Base-by-base conservation (phyloP, 2,113 vertebrate species). In the Machaerirhynchus nigripectus region DNA sequence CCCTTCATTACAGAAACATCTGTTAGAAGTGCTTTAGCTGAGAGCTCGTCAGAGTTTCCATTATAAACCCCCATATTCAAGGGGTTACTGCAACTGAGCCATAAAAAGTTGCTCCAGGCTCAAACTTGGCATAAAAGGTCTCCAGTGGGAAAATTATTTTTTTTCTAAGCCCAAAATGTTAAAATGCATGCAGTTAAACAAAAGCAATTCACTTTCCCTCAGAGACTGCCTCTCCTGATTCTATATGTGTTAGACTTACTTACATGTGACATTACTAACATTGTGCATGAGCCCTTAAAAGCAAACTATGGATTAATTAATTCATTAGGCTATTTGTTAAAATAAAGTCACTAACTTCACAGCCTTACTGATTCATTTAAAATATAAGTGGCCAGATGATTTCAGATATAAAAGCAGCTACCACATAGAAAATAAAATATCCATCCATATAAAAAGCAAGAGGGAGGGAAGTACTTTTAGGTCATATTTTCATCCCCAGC, bases 1-100 rank as follows among this genome's bases (percentile, higher is more conserved):
- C 93, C 50, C 92, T 94, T 95, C 82, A 89, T 96, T 96, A 92
- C 84, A 94, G 95, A 90, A 95, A 96, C 95, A 96, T 93, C 96
- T 96, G 96, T 83, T 95, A 63, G 76, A 71, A 87, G 57, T 15
- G 12, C 82, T 94, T 89, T 59, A 79, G 89, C 78, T 87, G 64
- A 82, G 44, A 59, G 20, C 69, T 94, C 0, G 89, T 96, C 96
- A 97, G 81, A 96, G 57, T 96, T 96, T 97, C 96, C 96, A 89
- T 95, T 94, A 88, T 95, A 97, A 97, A 80, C 93, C 94, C 87
- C 94, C 40, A 76, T 84, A 95, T 96, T 96, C 74, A 91, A 93
- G 93, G 93, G 92, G 94, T 94, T 96, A 93, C 94, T 93, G 64
- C 94, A 95, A 93, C 79, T 47, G 63, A 94, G 94, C 90, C 13